phyloP scores from a whole-genome alignment of 2,888 invertebrate species.

The Campoplex nolae region DNA sequence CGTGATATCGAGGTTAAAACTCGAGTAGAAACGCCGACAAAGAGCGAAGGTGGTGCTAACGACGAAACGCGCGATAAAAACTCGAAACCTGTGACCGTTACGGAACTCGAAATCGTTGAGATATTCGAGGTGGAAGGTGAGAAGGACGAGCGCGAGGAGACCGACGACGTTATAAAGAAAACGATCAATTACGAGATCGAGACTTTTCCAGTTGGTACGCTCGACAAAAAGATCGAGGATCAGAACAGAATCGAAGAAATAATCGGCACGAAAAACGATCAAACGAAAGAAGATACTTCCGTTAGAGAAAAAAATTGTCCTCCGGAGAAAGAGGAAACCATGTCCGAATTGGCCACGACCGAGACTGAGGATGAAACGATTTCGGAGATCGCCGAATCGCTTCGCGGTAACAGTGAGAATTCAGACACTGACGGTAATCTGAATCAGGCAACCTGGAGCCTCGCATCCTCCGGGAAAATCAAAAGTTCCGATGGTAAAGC shows the following conservation, averaged over 20 bases:
- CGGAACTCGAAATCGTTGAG: constrained; percentile 79
- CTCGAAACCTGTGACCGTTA: constrained; percentile 69
- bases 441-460: constrained; percentile 48
- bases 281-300: constrained; percentile 48
- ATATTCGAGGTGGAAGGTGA: constrained; percentile 80
- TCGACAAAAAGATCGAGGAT: constrained; percentile 26
- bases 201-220: not conserved
- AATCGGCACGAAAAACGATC: constrained; percentile 50
- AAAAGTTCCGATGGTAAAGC: constrained; percentile 28
- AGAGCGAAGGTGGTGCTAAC: not conserved
- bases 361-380: constrained; percentile 78
- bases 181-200: constrained; percentile 27
- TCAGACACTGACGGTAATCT: constrained; percentile 72
- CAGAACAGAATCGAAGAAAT: constrained; percentile 44
- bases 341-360: constrained; percentile 69
- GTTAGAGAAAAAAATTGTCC: constrained; percentile 43
- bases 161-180: constrained; percentile 55
- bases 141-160: constrained; percentile 67
- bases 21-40: constrained; percentile 41
- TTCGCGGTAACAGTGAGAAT: constrained; percentile 75
- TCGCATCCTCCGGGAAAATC: constrained; percentile 8
- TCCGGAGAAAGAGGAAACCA: constrained; percentile 13
- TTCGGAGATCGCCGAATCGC: constrained; percentile 75
- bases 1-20: constrained; percentile 48
- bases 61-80: constrained; percentile 20